Conservation (phyloP, 2,888 invertebrate species). For the Trissonchulus latispiculum region DNA sequence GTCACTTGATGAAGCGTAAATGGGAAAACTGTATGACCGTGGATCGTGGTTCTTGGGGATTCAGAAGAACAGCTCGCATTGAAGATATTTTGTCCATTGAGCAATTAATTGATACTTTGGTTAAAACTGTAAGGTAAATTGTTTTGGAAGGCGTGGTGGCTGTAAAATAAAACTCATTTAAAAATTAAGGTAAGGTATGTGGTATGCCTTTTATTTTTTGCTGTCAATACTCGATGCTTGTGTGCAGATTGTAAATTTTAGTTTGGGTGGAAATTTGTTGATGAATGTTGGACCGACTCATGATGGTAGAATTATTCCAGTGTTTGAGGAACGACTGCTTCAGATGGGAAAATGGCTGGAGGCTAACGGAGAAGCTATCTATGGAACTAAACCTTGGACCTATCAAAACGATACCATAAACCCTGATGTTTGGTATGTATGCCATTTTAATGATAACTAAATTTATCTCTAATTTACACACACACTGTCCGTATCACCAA, state of each 20-base stretch:
- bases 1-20: constrained; percentile 63
- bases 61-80: constrained; percentile 60
- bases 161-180: too few species aligned
- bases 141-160: too few species aligned
- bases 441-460: too few species aligned
- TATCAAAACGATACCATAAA: constrained; percentile 59
- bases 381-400: constrained; percentile 64
- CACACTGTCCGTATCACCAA: too few species aligned
- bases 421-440: constrained; percentile 44
- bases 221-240: too few species aligned
- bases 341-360: constrained; percentile 68
- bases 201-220: background rate
- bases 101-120: constrained; percentile 52
- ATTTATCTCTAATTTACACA: too few species aligned
- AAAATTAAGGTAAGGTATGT: constrained; percentile 1
- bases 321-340: constrained; percentile 71
- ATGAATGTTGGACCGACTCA: constrained; percentile 65
- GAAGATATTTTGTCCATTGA: constrained; percentile 58
- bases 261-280: constrained; percentile 48
- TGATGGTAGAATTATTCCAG: constrained; percentile 70
- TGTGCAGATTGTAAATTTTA: too few species aligned
- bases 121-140: constrained; percentile 36
- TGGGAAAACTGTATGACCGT: constrained; percentile 94
- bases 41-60: constrained; percentile 77
- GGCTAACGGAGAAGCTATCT: constrained; percentile 78